phyloP scores from a whole-genome alignment of 1,140 invertebrate species.

The Drosophila teissieri region DNA sequence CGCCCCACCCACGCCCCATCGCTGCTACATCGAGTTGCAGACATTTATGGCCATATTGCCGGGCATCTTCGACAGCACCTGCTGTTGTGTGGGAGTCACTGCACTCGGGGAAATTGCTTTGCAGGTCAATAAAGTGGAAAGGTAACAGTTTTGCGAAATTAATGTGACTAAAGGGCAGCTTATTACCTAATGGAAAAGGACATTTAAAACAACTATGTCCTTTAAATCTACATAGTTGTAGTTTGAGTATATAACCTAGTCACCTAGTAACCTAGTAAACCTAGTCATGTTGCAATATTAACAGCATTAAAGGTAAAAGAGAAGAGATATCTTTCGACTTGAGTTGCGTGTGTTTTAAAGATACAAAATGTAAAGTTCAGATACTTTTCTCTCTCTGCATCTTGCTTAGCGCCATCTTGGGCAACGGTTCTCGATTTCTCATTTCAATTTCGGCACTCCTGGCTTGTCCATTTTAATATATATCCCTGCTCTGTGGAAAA shows the following conservation, averaged over 20 bases:
- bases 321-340: no score
- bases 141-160: not conserved
- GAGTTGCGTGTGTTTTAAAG: no score
- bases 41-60: constrained; percentile 57
- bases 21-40: constrained; percentile 27
- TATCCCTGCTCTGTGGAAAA: constrained; percentile 5
- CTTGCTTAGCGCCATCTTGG: constrained; percentile 25
- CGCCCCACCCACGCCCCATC: constrained; percentile 8
- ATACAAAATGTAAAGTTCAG: no score
- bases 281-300: no score
- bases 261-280: no score
- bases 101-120: constrained; percentile 21
- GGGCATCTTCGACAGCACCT: constrained; percentile 47
- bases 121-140: not conserved
- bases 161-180: not conserved
- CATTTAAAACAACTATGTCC: no score
- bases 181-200: no score
- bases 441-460: constrained; percentile 63
- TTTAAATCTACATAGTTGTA: no score
- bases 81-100: constrained; percentile 13
- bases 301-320: no score
- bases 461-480: constrained; percentile 52
- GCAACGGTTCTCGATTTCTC: constrained; percentile 40
- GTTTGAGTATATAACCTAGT: no score
- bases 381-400: not conserved